Percentiles rank a stretch among this genome's conserved stretches.
These are phyloP conservation scores for Yponomeuta malinellus DNA, from an alignment of 2,888 invertebrate species.

Conservation along the genomic window DNA sequence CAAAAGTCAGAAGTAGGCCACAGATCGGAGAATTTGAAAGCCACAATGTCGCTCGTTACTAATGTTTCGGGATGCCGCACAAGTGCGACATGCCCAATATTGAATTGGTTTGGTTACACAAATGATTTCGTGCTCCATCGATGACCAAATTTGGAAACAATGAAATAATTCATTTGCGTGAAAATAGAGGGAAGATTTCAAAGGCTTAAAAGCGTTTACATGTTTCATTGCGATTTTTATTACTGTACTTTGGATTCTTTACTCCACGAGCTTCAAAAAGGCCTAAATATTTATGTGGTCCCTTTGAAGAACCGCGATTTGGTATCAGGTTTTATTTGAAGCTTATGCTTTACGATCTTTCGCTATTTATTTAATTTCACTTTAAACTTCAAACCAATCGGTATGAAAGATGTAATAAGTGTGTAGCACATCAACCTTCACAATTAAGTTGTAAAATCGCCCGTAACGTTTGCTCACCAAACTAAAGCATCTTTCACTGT, in stretches of 20 bases:
- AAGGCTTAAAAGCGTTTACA: conserved; percentile 1
- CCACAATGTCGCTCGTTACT: conserved; percentile 41
- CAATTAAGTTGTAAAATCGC: too few relatives aligned
- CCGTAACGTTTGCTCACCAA: background rate
- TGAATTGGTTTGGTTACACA: conserved; percentile 57
- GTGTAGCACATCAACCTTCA: background rate
- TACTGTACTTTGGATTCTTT: conserved; percentile 1
- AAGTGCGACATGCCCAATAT: conserved; percentile 55
- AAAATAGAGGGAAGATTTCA: conserved; percentile 4
- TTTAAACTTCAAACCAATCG: background rate
- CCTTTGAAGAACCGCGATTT: background rate
- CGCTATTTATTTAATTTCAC: too few relatives aligned
- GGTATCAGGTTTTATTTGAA: background rate
- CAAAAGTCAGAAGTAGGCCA: conserved; percentile 35
- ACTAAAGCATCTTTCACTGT: background rate
- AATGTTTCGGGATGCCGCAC: conserved; percentile 56
- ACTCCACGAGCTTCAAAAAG: conserved; percentile 5
- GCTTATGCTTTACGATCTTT: background rate
- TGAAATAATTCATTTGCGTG: conserved; percentile 4
- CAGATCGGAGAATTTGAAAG: conserved; percentile 48
- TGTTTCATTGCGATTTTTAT: conserved; percentile 10
- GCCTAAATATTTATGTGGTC: conserved; percentile 4
- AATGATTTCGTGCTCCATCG: conserved; percentile 3
- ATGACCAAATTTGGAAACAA: background rate
- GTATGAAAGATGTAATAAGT: background rate